These are phyloP conservation scores for Thalassoma bifasciatum DNA, from an alignment of 2,113 vertebrate species.

Conservation along the genomic window DNA sequence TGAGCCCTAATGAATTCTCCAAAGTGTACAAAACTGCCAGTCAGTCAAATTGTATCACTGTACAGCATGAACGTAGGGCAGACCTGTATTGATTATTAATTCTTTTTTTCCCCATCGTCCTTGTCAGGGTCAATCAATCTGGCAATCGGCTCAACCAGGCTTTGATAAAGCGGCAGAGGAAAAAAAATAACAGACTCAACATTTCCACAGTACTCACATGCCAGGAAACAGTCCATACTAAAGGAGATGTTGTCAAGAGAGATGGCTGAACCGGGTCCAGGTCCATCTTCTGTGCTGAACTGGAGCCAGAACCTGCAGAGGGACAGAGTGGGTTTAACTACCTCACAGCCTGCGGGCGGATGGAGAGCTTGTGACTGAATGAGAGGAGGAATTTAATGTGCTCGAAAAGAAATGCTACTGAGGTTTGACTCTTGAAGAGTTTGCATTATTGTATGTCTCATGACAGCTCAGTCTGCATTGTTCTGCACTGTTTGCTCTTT, in stretches of 20 bases:
- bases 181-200: slow-evolving; percentile 3
- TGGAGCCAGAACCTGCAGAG: slow-evolving; percentile 95
- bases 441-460: neutral
- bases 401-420: slow-evolving; percentile 5
- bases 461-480: slow-evolving; percentile 11
- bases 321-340: slow-evolving; percentile 39
- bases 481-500: neutral
- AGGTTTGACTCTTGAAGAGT: slow-evolving; percentile 3
- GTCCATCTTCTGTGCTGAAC: slow-evolving; percentile 88
- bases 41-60: slow-evolving; percentile 9
- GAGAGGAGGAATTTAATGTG: neutral
- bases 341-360: slow-evolving; percentile 2
- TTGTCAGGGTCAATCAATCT: slow-evolving; percentile 23
- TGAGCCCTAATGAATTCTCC: slow-evolving; percentile 18
- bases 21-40: slow-evolving; percentile 19
- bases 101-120: neutral
- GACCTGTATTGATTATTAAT: slow-evolving; percentile 26
- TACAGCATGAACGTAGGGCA: slow-evolving; percentile 21
- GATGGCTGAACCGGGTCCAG: slow-evolving; percentile 86
- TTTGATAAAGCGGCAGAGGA: slow-evolving; percentile 6
- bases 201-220: slow-evolving; percentile 87
- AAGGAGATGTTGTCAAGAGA: slow-evolving; percentile 95
- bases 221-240: slow-evolving; percentile 96
- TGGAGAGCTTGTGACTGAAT: slow-evolving; percentile 12
- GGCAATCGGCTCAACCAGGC: slow-evolving; percentile 16